These are phyloP conservation scores for Bos taurus DNA, from an alignment of 2,113 vertebrate species.

Conservation along the genomic window DNA sequence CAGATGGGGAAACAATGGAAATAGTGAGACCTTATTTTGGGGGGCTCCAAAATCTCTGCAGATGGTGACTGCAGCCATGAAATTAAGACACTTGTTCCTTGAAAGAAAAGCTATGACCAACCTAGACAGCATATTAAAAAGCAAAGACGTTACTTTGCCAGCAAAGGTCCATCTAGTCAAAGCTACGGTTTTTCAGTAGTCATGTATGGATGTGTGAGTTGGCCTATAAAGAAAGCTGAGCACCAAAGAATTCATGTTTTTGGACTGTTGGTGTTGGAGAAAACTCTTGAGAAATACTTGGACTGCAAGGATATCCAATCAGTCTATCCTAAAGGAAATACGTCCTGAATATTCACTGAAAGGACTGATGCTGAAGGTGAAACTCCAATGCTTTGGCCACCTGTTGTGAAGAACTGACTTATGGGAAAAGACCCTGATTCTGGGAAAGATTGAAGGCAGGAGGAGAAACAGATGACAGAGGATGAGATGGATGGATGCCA, in stretches of 20 bases:
- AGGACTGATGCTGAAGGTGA: not conserved
- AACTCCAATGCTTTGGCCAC: not conserved
- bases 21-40: not conserved
- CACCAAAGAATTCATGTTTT: rapidly evolving
- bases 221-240: not conserved
- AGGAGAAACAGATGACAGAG: not conserved
- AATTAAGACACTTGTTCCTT: not conserved
- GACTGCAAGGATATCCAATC: not conserved
- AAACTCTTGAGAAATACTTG: not conserved
- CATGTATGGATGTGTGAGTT: not conserved
- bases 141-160: not conserved
- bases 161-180: not conserved
- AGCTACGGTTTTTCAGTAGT: not conserved
- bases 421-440: not conserved
- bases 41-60: not conserved
- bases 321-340: not conserved
- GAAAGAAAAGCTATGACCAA: not conserved
- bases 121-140: not conserved
- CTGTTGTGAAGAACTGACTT: not conserved
- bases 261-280: not conserved
- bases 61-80: not conserved
- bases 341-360: not conserved
- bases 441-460: not conserved
- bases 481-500: not conserved
- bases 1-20: not conserved